Base-by-base conservation (phyloP, 2,113 vertebrate genomes). In the Montifringilla adamsi region DNA sequence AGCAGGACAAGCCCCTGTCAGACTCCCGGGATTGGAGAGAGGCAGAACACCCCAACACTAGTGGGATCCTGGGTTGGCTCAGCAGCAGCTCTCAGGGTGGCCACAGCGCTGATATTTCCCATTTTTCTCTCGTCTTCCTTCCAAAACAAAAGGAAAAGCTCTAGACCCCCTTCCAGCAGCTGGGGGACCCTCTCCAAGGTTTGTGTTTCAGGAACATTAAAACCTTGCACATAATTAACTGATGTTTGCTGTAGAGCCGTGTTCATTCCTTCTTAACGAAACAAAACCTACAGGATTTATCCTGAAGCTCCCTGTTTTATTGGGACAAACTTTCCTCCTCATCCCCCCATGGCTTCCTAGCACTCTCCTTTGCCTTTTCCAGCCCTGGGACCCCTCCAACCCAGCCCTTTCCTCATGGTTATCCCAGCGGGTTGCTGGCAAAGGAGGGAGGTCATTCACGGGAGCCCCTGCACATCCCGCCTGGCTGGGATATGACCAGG, bases 201-300 rank as follows among this genome's bases (percentile, higher is more conserved):
- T 96, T 95, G 83, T 72, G 70, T 96, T 96, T 96, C 95, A 95
- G 78, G 28, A 87, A 84, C 90, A 64, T 82, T 91, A 93, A 95
- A 96, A 95, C 69, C 92, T 89, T 72, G 92, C 96, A 95, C 96
- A 15, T 94, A 84, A 96, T 96, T 94, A 94, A 85, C 80, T 94
- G 52, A 64, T 35, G 4, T 79, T 91, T 72, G 78, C 90, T 82
- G 90, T 13, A 56, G 69, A 87, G 62, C 62, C 12, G 2, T 3
- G 27, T 63, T 79, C 75, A 37, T 76, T 75, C 78, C 89, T 87
- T 63, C 49, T 9, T 39, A 91, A 87, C 1, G 1, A 87, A 75
- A 13, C 39, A 83, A 64, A 78, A 85, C 28, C 85, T 87, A 52
- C 82, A 35, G 74, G 30, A 47, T 93, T 78, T 55, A 53, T 84